Evolutionary conservation across 2,888 invertebrate species (phyloP), one percentile per base, ranked within the genome.

Genomic region (Tridacna gigas): DNA sequence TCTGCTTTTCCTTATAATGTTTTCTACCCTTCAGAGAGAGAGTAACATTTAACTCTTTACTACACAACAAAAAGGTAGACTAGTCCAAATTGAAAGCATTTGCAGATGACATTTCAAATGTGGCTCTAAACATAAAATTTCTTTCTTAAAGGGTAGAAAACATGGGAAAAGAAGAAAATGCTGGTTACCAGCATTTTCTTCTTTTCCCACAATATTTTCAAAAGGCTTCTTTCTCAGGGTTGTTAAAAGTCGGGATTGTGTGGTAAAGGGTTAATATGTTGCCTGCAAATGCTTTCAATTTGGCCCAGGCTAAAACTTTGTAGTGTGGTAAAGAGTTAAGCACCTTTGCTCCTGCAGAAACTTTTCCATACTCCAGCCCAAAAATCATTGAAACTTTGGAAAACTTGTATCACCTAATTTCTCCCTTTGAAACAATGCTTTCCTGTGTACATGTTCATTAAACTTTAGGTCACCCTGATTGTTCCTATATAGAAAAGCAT

Each of bases 171-270:
- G 26, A 66, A 66, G 66, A 26, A 66, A 66, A 26, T 66, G 22
- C 66, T 66, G 13, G 9, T 66, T 26, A 51, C 15, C 12, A 51
- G 51, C 51, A 51, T 13, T 51, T 51, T 51, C 51, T 51, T 51
- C 51, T 51, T 51, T 51, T 51, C 11, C 51, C 51, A 22, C 18
- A 66, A 66, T 66, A 28, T 66, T 66, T 66, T 66, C 25, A 20
- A 26, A 66, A 66, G 66, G 15, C 66, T 7, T 66, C 25, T 66
- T 22, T n/a, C n/a, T n/a, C n/a, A n/a, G n/a, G n/a, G n/a, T n/a
- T n/a, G n/a, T n/a, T 15, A 51, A 51, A 51, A 51, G 51, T 51
- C 51, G n/a, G n/a, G n/a, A n/a, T n/a, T n/a, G n/a, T n/a, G n/a
- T n/a, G n/a, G n/a, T n/a, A n/a, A n/a, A n/a, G n/a, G n/a, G n/a